A percentile compares a stretch with the other conserved stretches of the same genome.
Evolutionary conservation across 1,140 invertebrate species (phyloP).

Genomic region (Thaumatotibia leucotreta): DNA sequence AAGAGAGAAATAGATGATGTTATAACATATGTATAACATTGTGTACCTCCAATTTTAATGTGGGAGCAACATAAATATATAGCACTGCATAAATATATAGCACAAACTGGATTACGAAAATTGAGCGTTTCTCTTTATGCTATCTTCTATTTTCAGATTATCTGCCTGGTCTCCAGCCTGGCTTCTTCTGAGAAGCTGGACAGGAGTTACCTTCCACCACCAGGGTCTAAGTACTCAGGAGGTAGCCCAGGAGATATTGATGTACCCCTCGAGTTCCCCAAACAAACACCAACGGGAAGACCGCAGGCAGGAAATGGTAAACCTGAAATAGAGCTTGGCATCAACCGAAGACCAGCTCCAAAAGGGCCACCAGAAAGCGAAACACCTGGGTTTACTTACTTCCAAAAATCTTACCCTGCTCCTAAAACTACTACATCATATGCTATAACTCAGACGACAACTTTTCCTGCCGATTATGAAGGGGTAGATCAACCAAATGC

Average conservation of each 20-base stretch:
- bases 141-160: slow-evolving; percentile 33
- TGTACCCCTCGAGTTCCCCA: slow-evolving; percentile 39
- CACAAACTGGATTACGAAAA: too few species aligned
- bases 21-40: too few species aligned
- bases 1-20: too few species aligned
- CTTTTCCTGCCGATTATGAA: slow-evolving; percentile 18
- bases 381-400: neutral
- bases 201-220: slow-evolving; percentile 49
- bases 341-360: slow-evolving; percentile 8
- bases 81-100: too few species aligned
- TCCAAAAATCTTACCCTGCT: slow-evolving; percentile 13
- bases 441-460: slow-evolving; percentile 34
- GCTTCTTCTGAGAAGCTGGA: slow-evolving; percentile 41
- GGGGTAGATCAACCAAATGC: neutral
- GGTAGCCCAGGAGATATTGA: slow-evolving; percentile 30
- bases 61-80: too few species aligned
- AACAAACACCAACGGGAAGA: slow-evolving; percentile 20
- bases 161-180: slow-evolving; percentile 27
- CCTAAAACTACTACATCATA: slow-evolving; percentile 31
- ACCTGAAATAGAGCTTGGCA: slow-evolving; percentile 15
- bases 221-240: slow-evolving; percentile 38
- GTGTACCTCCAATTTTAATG: too few species aligned
- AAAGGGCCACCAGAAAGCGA: neutral
- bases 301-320: neutral
- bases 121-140: neutral